Base-by-base conservation (phyloP, 2,888 invertebrate genomes). In the Anthoptus insignis region DNA sequence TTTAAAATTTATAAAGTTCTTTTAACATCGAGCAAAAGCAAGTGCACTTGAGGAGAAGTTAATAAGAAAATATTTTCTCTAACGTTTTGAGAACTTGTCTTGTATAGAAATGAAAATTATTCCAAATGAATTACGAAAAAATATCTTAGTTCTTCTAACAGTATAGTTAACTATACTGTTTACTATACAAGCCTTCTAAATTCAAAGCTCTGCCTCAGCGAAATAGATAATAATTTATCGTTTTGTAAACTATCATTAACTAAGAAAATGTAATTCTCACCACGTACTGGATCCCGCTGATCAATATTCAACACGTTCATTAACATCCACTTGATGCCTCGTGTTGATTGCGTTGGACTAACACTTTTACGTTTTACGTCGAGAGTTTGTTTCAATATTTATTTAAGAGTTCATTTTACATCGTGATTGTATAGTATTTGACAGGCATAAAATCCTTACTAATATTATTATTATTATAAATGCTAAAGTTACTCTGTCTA, bases 391-490 rank as follows among this genome's bases (percentile, higher is more conserved):
- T 29, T 52, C 52, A 32, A 52, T 52, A 52, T 52, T 52, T 16
- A 19, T 32, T 9, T 32, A 5, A 58, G 16, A 16, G n/a, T 39
- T 39, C 39, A 13, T 14, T 14, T 37, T 37, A 13, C 37, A 37
- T 14, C 64, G 64, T 60, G 60, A 56, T 66, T 60, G 59, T 63
- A 45, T n/a, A n/a, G n/a, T n/a, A n/a, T n/a, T n/a, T n/a, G n/a
- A n/a, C n/a, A n/a, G n/a, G n/a, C n/a, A n/a, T n/a, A n/a, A n/a
- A n/a, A n/a, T n/a, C n/a, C n/a, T n/a, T n/a, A n/a, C n/a, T n/a
- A n/a, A n/a, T n/a, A n/a, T n/a, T n/a, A n/a, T n/a, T n/a, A n/a
- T n/a, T n/a, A n/a, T n/a, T n/a, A n/a, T n/a, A n/a, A n/a, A n/a
- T n/a, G n/a, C n/a, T n/a, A n/a, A n/a, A n/a, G n/a, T n/a, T n/a